Conservation (phyloP, 2,888 invertebrate species). For the Phortica magna region DNA sequence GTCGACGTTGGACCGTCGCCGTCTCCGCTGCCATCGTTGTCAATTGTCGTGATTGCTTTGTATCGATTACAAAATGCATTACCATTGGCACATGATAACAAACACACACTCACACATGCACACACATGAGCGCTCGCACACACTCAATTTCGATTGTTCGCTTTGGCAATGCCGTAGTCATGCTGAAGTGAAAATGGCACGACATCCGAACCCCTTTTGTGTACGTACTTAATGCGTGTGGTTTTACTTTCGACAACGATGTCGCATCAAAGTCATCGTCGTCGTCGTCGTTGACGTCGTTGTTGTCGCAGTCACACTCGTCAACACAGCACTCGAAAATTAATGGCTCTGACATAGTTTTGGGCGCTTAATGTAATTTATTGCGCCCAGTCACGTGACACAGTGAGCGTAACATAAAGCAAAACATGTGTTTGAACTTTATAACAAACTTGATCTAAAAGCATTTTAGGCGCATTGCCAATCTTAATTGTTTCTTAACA, state of each 20-base stretch:
- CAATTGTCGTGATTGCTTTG: constrained; percentile 67
- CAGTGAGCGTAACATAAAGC: neutral
- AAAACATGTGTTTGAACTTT: neutral
- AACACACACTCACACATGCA: constrained; percentile 31
- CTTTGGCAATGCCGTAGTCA: neutral
- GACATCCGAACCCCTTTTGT: neutral
- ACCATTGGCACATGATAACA: constrained; percentile 68
- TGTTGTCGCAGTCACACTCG: neutral
- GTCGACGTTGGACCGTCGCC: neutral
- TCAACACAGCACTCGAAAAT: constrained; percentile 1
- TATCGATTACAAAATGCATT: constrained; percentile 74
- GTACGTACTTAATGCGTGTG: neutral
- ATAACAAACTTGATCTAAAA: no score
- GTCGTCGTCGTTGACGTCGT: neutral
- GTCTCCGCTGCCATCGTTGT: constrained; percentile 24
- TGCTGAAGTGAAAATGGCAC: neutral
- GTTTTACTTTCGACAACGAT: constrained; percentile 7
- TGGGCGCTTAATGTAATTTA: constrained; percentile 24
- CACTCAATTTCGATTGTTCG: constrained; percentile 21
- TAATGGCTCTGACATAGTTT: constrained; percentile 29
- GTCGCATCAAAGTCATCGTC: neutral
- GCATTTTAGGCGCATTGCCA: no score
- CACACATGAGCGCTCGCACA: neutral
- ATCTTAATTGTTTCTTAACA: no score
- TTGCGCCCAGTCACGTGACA: constrained; percentile 31